phyloP scores from a whole-genome alignment of 2,888 invertebrate species.

The Drosophila nr. perissopoda region DNA sequence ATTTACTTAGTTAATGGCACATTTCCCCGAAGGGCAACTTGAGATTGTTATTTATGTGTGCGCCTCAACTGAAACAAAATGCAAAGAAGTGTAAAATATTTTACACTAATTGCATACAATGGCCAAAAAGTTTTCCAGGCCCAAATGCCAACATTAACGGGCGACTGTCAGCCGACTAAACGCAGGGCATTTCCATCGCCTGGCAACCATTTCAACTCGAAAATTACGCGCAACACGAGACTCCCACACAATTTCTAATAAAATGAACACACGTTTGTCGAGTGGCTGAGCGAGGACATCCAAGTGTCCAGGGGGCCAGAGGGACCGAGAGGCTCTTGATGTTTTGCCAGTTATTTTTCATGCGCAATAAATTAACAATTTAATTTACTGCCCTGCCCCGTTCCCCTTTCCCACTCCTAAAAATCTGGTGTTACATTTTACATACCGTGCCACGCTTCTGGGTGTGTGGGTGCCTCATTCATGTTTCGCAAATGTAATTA shows the following conservation, averaged over 20 bases:
- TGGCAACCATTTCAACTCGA: conserved; percentile 23
- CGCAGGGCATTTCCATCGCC: conserved; percentile 19
- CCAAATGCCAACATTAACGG: conserved; percentile 12
- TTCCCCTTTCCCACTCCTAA: not conserved
- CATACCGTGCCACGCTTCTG: conserved; percentile 10
- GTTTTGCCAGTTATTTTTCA: conserved; percentile 72
- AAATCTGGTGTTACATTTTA: conserved; percentile 37
- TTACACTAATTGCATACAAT: conserved; percentile 58
- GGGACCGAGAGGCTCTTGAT: conserved; percentile 36
- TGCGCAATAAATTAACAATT: conserved; percentile 79
- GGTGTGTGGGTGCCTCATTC: conserved; percentile 27
- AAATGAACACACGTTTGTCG: conserved; percentile 18
- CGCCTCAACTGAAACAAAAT: conserved; percentile 30
- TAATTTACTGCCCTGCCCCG: conserved; percentile 65
- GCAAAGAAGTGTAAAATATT: conserved; percentile 65
- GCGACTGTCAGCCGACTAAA: conserved; percentile 26
- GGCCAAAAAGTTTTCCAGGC: conserved; percentile 38
- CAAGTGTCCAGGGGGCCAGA: not conserved
- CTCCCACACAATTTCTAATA: conserved; percentile 27
- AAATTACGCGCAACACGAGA: conserved; percentile 36
- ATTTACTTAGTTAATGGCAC: conserved; percentile 57
- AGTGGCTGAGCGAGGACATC: not conserved
- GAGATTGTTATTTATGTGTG: conserved; percentile 56
- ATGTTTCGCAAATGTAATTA: conserved; percentile 58
- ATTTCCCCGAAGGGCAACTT: conserved; percentile 40